Conservation (phyloP, 2,888 invertebrate species). For the Phlogophora meticulosa region DNA sequence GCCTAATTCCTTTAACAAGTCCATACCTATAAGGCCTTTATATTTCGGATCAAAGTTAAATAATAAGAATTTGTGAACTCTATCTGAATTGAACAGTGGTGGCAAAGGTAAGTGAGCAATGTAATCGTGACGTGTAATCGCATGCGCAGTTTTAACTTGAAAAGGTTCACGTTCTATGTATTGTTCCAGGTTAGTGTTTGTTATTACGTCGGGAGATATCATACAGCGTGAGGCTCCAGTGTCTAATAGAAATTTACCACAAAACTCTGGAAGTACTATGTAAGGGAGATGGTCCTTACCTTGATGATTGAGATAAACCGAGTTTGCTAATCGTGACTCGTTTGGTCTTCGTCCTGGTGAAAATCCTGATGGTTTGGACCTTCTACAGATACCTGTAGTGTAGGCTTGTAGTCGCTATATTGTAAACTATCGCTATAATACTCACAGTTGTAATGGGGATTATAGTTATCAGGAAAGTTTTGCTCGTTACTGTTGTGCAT, state of each 20-base stretch:
- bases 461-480: neutral
- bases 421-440: conserved; percentile 1
- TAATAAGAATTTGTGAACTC: neutral
- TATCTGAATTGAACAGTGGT: neutral
- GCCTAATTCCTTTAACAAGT: neutral
- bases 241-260: too few species aligned
- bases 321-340: neutral
- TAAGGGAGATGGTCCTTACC: too few species aligned
- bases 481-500: too few species aligned
- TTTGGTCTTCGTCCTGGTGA: neutral
- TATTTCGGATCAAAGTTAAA: neutral
- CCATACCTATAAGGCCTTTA: neutral
- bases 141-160: conserved; percentile 1
- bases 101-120: neutral
- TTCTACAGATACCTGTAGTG: neutral
- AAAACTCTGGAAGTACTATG: too few species aligned
- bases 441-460: neutral
- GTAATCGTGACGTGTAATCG: neutral
- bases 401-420: neutral
- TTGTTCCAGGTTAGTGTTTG: neutral
- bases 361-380: neutral
- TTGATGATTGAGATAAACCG: neutral
- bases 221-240: too few species aligned
- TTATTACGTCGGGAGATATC: neutral
- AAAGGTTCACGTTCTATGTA: conserved; percentile 1